Evolutionary conservation across 2,888 invertebrate genomes (phyloP).

Genomic region (Protophormia terraenovae): DNA sequence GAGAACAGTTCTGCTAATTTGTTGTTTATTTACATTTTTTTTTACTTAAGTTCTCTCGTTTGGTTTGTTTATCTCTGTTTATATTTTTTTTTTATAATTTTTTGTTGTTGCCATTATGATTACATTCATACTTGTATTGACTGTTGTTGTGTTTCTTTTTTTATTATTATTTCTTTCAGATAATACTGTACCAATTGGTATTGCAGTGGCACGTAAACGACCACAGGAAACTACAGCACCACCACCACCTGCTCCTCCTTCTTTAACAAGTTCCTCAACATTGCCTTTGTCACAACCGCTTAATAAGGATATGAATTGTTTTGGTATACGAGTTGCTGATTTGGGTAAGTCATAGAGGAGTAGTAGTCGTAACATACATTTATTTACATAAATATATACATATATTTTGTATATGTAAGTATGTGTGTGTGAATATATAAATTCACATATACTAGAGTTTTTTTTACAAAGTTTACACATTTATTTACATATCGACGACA

Average conservation of each 20-base stretch:
- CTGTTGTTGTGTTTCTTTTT: constrained; percentile 42
- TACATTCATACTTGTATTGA: constrained; percentile 23
- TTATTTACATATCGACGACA: neutral
- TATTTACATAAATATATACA: neutral
- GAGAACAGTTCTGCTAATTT: constrained; percentile 41
- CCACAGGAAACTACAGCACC: constrained; percentile 81
- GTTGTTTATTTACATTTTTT: neutral
- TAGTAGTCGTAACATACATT: no score
- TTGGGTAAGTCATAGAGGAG: constrained; percentile 79
- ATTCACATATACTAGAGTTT: no score
- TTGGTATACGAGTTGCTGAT: constrained; percentile 80
- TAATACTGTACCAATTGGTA: constrained; percentile 90
- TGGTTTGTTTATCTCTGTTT: neutral
- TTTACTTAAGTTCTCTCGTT: neutral
- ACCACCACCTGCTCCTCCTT: constrained; percentile 67
- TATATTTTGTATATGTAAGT: neutral
- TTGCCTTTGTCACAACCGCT: constrained; percentile 77
- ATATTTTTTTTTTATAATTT: neutral
- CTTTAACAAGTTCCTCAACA: constrained; percentile 73
- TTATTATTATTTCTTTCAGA: constrained; percentile 71
- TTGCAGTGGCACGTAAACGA: constrained; percentile 91
- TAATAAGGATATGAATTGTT: constrained; percentile 81
- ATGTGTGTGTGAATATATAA: no score
- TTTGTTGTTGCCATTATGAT: constrained; percentile 8
- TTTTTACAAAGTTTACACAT: constrained; percentile 16